Percentiles rank a stretch among this genome's conserved stretches.
These are phyloP conservation scores for Clarias fuscus DNA, from an alignment of 2,797 vertebrate species.

Conservation along the genomic window DNA sequence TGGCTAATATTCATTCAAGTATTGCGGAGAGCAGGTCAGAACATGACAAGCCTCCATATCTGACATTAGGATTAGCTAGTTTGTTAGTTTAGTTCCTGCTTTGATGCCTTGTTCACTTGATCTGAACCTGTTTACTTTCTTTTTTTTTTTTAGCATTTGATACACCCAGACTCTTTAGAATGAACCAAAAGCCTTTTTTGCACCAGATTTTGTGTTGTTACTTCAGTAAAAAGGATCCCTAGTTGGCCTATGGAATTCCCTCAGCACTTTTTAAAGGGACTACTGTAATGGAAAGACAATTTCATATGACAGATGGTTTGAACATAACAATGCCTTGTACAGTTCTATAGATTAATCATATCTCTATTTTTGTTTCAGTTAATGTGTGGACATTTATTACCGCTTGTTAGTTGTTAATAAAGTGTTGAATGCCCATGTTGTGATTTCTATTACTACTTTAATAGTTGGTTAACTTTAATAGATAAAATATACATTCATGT, in stretches of 20 bases:
- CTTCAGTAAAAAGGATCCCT: conserved; percentile 2
- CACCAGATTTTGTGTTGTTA: conserved; percentile 44
- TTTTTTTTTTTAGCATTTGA: background rate
- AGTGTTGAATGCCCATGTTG: conserved; percentile 71
- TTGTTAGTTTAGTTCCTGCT: background rate
- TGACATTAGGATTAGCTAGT: background rate
- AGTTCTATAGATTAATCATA: conserved; percentile 68
- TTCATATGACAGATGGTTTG: conserved; percentile 54
- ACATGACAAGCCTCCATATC: background rate
- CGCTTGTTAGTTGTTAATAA: conserved; percentile 81
- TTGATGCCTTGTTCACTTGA: conserved; percentile 6
- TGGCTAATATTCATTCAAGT: background rate
- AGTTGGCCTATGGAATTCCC: conserved; percentile 30
- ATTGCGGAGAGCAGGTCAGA: background rate
- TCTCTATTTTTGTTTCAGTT: conserved; percentile 65
- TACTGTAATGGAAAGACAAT: conserved; percentile 50
- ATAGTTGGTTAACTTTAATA: background rate
- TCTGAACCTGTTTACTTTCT: background rate
- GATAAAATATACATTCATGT: too few species aligned
- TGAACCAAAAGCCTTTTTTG: conserved; percentile 46
- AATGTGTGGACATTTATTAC: conserved; percentile 66
- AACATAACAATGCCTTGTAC: conserved; percentile 63
- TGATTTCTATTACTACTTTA: conserved; percentile 34
- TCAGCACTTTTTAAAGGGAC: conserved; percentile 55
- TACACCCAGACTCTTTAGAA: conserved; percentile 7